These are phyloP conservation scores for Eupithecia insigniata DNA, from an alignment of 2,888 invertebrate species.

Conservation along the genomic window DNA sequence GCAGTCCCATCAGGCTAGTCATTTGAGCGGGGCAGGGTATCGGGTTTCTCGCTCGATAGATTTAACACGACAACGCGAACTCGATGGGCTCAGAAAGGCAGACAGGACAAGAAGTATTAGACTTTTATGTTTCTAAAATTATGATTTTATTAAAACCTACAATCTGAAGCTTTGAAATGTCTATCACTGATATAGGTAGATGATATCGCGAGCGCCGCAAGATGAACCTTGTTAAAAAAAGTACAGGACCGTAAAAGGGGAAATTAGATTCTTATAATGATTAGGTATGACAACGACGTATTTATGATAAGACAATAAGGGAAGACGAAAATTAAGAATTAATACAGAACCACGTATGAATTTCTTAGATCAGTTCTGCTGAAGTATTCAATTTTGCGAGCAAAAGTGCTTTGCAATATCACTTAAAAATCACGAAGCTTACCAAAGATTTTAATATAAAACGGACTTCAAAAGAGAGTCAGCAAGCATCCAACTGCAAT, in stretches of 20 bases:
- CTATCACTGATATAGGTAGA: neutral
- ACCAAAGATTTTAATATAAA: neutral
- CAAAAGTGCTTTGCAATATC: neutral
- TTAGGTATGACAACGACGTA: neutral
- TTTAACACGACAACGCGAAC: constrained; percentile 54
- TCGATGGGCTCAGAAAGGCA: constrained; percentile 50
- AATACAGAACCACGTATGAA: neutral
- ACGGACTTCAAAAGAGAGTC: constrained; percentile 6
- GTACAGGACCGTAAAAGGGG: neutral
- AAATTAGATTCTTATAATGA: neutral
- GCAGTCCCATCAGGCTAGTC: constrained; percentile 55
- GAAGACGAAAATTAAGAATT: neutral
- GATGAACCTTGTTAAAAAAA: neutral
- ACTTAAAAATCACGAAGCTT: neutral
- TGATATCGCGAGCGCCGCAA: neutral
- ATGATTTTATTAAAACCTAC: neutral
- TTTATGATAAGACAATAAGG: neutral
- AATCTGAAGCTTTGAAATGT: neutral
- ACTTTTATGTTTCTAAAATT: neutral
- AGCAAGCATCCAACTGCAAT: constrained; percentile 50
- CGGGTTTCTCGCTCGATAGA: constrained; percentile 70
- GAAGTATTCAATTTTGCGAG: neutral
- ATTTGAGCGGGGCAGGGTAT: constrained; percentile 60
- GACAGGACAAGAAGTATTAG: neutral
- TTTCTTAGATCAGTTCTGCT: constrained; percentile 1